Base-by-base conservation (phyloP, 2,113 vertebrate species). In the Rallus limicola region DNA sequence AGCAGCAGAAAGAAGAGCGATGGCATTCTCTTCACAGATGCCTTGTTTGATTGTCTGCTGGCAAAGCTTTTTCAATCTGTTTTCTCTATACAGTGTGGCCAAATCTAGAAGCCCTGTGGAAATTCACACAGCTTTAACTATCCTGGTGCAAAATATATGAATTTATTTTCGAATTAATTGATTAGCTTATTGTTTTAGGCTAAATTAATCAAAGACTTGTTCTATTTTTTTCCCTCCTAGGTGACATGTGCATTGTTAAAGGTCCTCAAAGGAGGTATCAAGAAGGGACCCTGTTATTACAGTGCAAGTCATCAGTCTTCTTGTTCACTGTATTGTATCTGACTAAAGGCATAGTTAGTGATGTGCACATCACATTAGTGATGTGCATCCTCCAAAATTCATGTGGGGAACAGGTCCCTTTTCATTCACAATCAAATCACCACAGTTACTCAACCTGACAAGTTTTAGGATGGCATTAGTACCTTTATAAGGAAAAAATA, bases 11-110 rank as follows among this genome's bases (percentile, higher is more conserved):
- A 99, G 98, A 84, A 99, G 98, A 26, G 99, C 98, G n/a, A 99
- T 98, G 81, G 99, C 99, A 29, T 99, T 99, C 90, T 99, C 99
- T 93, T 99, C 99, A n/a, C 98, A 98, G 95, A 99, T 99, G 21
- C 99, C 99, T 94, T 99, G 98, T 96, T 99, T 99, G 96, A 99
- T 99, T 0, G 99, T 99, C 93, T 99, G 99, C 94, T 99, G 99
- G 94, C 99, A 99, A 91, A 99, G 97, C 78, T 99, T 98, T 97
- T 99, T 99, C 96, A 99, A 95, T 75, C 99, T 98, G 38, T 97
- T 98, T 96, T 99, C 99, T 95, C 99, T 94, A 88, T 99, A 99
- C 75, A 99, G 98, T 1, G 99, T 99, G 36, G 99, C 99, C 97
- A 99, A 97, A 91, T 99, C 99, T 10, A 99, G 97, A 86, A 99